phyloP scores from a whole-genome alignment of 2,797 vertebrate species.

The Sus cebifrons region DNA sequence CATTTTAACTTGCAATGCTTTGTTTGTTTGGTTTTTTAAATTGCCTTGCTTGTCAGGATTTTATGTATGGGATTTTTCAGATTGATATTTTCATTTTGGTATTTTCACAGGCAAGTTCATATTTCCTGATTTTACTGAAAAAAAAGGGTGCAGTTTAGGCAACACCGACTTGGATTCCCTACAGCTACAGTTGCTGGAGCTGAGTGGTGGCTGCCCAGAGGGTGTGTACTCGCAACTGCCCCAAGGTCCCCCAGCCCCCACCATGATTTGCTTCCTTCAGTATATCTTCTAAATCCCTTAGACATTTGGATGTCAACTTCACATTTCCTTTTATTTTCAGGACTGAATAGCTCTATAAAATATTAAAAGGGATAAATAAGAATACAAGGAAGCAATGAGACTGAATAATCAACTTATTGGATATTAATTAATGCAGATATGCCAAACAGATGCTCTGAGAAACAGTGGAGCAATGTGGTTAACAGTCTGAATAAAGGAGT shows the following conservation, averaged over 20 bases:
- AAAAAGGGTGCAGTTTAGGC: neutral
- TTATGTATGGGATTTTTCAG: slow-evolving; percentile 21
- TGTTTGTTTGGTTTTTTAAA: neutral
- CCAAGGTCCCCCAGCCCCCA: neutral
- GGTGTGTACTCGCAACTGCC: rapidly evolving
- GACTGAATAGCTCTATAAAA: neutral
- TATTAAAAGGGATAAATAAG: neutral
- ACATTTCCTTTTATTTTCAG: neutral
- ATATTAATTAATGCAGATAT: neutral
- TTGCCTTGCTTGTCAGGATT: slow-evolving; percentile 29
- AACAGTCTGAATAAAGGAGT: neutral
- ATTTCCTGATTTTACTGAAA: slow-evolving; percentile 16
- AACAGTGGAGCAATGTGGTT: neutral
- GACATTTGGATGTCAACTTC: neutral
- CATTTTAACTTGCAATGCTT: neutral
- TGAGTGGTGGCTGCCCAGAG: neutral
- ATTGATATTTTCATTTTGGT: neutral
- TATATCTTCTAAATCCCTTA: neutral
- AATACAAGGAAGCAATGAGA: neutral
- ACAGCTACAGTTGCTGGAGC: neutral
- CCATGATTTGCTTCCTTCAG: neutral
- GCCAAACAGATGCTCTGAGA: neutral
- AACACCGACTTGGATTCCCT: neutral
- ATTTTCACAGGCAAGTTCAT: slow-evolving; percentile 38
- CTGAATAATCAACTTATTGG: neutral